These are phyloP conservation scores for Cheiracanthium punctorium DNA, from an alignment of 2,888 invertebrate species.

Conservation along the genomic window DNA sequence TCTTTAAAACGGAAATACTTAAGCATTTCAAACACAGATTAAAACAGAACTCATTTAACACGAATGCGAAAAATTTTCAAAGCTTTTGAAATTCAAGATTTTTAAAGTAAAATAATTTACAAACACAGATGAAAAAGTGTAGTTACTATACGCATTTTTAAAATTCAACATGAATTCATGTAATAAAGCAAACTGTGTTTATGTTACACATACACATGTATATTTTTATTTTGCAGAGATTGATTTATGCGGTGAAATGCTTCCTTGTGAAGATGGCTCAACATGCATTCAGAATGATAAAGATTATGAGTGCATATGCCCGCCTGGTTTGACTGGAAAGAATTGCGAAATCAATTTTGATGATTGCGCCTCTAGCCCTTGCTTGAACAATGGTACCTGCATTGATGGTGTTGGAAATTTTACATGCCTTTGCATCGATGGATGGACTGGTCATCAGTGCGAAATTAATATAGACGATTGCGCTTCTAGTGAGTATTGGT, in stretches of 20 bases:
- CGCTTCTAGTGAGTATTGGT: conserved; percentile 27
- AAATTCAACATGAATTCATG: too few relatives aligned
- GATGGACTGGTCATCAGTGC: conserved; percentile 41
- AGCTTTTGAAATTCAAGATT: too few relatives aligned
- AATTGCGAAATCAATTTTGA: conserved; percentile 46
- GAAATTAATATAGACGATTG: conserved; percentile 64
- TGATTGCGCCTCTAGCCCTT: conserved; percentile 38
- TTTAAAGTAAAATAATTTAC: too few relatives aligned
- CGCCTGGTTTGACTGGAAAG: conserved; percentile 75
- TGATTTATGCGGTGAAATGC: conserved; percentile 28
- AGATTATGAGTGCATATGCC: conserved; percentile 94
- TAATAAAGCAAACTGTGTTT: too few relatives aligned
- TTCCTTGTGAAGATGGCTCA: conserved; percentile 90
- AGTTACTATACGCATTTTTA: too few relatives aligned
- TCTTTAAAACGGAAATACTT: too few relatives aligned
- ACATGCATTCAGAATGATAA: conserved; percentile 91
- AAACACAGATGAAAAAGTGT: too few relatives aligned
- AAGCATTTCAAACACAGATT: too few relatives aligned
- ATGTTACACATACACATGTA: too few relatives aligned
- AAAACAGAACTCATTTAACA: too few relatives aligned
- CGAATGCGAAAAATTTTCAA: too few relatives aligned
- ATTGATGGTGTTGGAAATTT: conserved; percentile 6
- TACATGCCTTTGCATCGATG: conserved; percentile 37
- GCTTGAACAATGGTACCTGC: conserved; percentile 61
- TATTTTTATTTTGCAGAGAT: conserved; percentile 35